A percentile compares a stretch with the other conserved stretches of the same genome.
Conservation (phyloP, 2,113 vertebrate genomes). For the Alectura lathami region DNA sequence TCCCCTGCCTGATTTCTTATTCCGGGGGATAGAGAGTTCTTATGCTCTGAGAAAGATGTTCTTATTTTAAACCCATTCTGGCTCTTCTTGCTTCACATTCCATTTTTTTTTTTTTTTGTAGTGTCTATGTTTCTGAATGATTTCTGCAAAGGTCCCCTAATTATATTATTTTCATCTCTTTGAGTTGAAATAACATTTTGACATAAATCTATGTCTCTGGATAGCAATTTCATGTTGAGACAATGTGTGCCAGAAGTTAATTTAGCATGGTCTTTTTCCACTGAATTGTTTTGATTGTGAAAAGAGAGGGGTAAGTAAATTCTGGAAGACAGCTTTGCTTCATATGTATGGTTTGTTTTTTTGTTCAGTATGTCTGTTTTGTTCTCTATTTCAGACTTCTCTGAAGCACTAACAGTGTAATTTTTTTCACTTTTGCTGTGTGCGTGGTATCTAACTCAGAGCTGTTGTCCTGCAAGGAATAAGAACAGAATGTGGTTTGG, state of each 20-base stretch:
- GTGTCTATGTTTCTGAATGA: background rate
- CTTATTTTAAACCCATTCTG: too few species aligned
- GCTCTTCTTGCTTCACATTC: too few species aligned
- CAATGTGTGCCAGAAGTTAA: background rate
- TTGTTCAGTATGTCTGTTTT: too few species aligned
- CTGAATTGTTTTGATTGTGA: background rate
- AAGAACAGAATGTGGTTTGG: background rate
- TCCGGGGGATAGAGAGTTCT: too few species aligned
- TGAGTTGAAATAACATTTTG: background rate
- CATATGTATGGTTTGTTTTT: background rate
- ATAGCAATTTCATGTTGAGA: background rate
- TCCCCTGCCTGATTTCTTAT: too few species aligned
- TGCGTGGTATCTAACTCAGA: background rate
- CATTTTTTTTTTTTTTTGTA: too few species aligned
- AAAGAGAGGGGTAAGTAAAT: background rate
- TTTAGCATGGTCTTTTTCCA: background rate
- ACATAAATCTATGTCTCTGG: background rate
- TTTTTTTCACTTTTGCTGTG: background rate
- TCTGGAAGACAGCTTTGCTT: background rate
- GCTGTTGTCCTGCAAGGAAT: background rate
- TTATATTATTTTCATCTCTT: background rate
- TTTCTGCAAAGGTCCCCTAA: background rate
- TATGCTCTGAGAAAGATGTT: too few species aligned
- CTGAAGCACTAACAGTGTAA: background rate
- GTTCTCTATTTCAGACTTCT: background rate